Percentiles rank a stretch among this genome's conserved stretches.
Evolutionary conservation across 2,888 invertebrate genomes (phyloP).

Genomic region (Adineta ricciae): DNA sequence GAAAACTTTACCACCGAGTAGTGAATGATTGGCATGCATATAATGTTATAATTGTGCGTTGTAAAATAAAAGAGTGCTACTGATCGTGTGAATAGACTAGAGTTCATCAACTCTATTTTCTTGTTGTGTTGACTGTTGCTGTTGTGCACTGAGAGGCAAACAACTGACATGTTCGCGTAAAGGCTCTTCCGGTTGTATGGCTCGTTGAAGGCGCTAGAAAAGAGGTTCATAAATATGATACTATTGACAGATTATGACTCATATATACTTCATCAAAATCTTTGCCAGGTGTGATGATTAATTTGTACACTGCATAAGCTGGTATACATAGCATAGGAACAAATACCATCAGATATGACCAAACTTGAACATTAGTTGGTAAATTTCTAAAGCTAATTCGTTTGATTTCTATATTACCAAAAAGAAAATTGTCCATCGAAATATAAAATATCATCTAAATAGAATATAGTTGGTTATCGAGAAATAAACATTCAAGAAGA

Average conservation of each 20-base stretch:
- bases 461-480: not conserved
- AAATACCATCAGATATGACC: not conserved
- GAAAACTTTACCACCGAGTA: not conserved
- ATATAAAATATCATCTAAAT: not conserved
- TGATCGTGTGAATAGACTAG: not conserved
- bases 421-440: not conserved
- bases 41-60: not conserved
- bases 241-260: not conserved
- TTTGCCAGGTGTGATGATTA: not conserved
- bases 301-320: slow-evolving; percentile 2
- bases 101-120: not conserved
- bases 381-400: not conserved
- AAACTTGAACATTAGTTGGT: not conserved
- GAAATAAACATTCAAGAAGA: not conserved
- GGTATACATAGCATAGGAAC: slow-evolving; percentile 6
- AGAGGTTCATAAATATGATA: not conserved
- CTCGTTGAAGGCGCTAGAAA: not conserved
- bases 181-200: not conserved
- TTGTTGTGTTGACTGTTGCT: too few relatives aligned
- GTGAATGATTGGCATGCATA: not conserved
- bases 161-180: not conserved
- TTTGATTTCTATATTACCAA: not conserved
- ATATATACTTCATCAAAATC: not conserved
- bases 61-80: not conserved
- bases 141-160: not conserved